A percentile compares a stretch with the other conserved stretches of the same genome.
Conservation (phyloP, 2,797 vertebrate genomes). For the Botia almorhae region DNA sequence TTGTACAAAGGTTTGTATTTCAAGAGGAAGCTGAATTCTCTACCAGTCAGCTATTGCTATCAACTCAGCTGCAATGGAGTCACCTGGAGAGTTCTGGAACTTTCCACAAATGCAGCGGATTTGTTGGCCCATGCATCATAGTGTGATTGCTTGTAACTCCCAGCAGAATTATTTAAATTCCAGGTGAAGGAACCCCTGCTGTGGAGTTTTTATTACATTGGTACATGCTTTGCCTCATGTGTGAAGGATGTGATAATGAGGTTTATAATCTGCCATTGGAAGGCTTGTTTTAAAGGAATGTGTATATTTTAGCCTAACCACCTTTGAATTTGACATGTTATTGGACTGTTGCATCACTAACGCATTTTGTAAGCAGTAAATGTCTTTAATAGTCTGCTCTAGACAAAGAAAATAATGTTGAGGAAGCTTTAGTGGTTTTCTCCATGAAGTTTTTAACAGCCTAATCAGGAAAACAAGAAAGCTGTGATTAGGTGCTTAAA, state of each 20-base stretch:
- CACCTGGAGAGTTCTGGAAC: slow-evolving; percentile 10
- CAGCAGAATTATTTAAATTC: slow-evolving; percentile 16
- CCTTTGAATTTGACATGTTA: slow-evolving; percentile 1
- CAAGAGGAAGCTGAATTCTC: slow-evolving; percentile 6
- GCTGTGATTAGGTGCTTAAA: slow-evolving; percentile 32
- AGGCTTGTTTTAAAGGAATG: slow-evolving; percentile 8
- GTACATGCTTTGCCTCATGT: neutral
- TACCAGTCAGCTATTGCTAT: neutral
- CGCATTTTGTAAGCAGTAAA: slow-evolving; percentile 16
- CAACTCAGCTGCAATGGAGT: neutral
- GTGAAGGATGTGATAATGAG: slow-evolving; percentile 10
- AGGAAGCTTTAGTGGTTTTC: slow-evolving; percentile 21
- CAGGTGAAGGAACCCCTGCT: neutral
- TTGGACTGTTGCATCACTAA: neutral
- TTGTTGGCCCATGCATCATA: slow-evolving; percentile 6
- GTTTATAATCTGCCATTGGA: neutral
- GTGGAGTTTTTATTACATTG: neutral
- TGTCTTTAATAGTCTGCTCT: neutral
- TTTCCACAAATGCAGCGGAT: slow-evolving; percentile 21
- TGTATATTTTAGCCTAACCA: slow-evolving; percentile 21
- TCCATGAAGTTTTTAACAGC: slow-evolving; percentile 51
- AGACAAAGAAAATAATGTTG: neutral
- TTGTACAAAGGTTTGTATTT: neutral
- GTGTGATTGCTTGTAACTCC: slow-evolving; percentile 11
- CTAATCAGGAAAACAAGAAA: slow-evolving; percentile 38